phyloP scores from a whole-genome alignment of 1,140 invertebrate genomes.

The Panulirus ornatus region DNA sequence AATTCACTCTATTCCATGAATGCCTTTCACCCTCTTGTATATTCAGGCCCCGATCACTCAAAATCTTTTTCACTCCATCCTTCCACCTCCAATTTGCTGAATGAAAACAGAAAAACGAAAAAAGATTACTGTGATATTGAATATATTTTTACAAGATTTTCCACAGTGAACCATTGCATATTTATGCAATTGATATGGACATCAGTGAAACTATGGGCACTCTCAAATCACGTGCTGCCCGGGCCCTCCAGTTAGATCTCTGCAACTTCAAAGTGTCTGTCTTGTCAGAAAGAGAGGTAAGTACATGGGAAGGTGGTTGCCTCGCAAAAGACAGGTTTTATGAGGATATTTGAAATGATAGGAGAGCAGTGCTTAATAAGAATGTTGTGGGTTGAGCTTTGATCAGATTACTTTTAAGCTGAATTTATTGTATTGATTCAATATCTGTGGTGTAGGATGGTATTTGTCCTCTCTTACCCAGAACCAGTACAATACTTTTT shows the following conservation, averaged over 20 bases:
- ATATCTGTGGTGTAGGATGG: too few relatives aligned
- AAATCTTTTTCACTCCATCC: background rate
- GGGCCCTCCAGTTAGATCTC: constrained; percentile 35
- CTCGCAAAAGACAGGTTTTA: background rate
- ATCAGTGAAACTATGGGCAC: constrained; percentile 52
- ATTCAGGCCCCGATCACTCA: too few relatives aligned
- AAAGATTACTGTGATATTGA: background rate
- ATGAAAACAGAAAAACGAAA: background rate
- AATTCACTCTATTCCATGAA: background rate
- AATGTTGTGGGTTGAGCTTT: too few relatives aligned
- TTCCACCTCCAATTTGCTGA: background rate
- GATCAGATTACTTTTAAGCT: too few relatives aligned
- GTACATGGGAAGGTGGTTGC: background rate
- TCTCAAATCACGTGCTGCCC: constrained; percentile 29
- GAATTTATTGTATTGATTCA: too few relatives aligned
- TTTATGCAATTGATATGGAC: constrained; percentile 62
- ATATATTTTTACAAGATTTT: background rate
- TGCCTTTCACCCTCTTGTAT: background rate
- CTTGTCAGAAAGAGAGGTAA: constrained; percentile 48
- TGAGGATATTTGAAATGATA: too few relatives aligned
- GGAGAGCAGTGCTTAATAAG: too few relatives aligned
- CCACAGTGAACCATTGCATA: constrained; percentile 26
- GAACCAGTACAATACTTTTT: too few relatives aligned
- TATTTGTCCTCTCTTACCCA: too few relatives aligned
- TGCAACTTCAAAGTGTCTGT: constrained; percentile 17